phyloP scores from a whole-genome alignment of 2,888 invertebrate species.

The Trissonchulus latispiculum region DNA sequence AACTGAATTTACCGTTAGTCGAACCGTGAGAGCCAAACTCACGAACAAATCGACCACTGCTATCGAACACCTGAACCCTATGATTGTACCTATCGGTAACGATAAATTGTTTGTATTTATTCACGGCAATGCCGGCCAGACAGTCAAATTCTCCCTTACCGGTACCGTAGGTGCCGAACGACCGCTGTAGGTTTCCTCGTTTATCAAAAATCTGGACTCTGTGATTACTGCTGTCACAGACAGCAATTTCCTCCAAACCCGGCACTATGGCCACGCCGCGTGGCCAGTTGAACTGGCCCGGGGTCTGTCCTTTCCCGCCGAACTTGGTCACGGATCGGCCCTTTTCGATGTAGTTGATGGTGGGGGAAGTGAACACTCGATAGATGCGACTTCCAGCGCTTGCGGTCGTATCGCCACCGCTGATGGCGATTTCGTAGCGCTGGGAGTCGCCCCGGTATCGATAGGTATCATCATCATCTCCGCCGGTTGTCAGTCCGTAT shows the following conservation, averaged over 20 bases:
- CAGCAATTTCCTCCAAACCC: constrained; percentile 78
- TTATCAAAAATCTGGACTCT: constrained; percentile 89
- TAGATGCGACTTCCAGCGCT: background rate
- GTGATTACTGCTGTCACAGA: constrained; percentile 95
- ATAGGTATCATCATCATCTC: background rate
- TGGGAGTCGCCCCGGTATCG: background rate
- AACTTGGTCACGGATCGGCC: constrained; percentile 80
- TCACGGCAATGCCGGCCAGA: constrained; percentile 86
- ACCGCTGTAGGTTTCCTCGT: constrained; percentile 77
- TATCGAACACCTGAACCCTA: constrained; percentile 78
- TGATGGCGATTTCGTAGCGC: background rate
- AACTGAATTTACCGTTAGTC: constrained; percentile 88
- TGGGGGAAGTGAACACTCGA: constrained; percentile 14
- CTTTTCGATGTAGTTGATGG: constrained; percentile 30
- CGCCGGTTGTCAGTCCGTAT: background rate
- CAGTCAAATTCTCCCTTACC: constrained; percentile 95
- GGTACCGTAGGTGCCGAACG: constrained; percentile 90
- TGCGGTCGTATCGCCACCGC: too few relatives aligned
- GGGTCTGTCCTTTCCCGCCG: constrained; percentile 95
- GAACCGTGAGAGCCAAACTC: constrained; percentile 90
- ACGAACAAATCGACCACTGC: constrained; percentile 77
- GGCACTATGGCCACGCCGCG: constrained; percentile 91
- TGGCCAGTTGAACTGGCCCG: constrained; percentile 96
- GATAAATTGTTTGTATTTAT: constrained; percentile 87
- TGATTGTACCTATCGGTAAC: constrained; percentile 90